phyloP scores from a whole-genome alignment of 2,888 invertebrate species.

The Lapara coniferarum region DNA sequence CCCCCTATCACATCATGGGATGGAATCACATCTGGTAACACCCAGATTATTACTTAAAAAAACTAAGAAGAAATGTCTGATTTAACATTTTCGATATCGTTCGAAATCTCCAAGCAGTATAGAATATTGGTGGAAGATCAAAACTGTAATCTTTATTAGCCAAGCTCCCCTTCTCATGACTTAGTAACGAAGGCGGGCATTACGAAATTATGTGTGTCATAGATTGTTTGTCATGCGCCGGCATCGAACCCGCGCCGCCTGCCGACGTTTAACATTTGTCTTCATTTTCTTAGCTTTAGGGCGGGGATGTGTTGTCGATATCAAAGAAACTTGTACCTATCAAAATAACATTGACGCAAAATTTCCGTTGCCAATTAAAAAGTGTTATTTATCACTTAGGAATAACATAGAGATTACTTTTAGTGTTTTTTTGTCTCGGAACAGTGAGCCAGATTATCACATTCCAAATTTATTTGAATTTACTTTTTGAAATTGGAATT shows the following conservation, averaged over 20 bases:
- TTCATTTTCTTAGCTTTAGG: constrained; percentile 70
- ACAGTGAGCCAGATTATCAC: no score
- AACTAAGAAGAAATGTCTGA: no score
- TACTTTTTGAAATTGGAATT: no score
- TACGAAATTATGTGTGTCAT: constrained; percentile 81
- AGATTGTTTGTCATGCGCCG: constrained; percentile 81
- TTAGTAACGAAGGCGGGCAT: constrained; percentile 68
- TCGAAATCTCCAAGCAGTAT: not conserved
- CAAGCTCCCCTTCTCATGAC: constrained; percentile 61
- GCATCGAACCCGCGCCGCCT: constrained; percentile 71
- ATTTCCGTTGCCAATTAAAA: no score
- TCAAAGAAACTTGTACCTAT: constrained; percentile 3
- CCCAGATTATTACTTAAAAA: no score
- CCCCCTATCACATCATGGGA: no score
- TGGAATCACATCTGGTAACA: no score
- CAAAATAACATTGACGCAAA: no score
- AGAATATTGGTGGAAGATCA: constrained; percentile 24
- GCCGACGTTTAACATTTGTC: constrained; percentile 74
- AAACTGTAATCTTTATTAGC: constrained; percentile 26
- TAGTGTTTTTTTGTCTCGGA: no score
- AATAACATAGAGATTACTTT: no score
- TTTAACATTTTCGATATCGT: not conserved
- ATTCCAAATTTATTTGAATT: no score
- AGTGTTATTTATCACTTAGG: no score
- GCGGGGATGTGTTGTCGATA: constrained; percentile 33